phyloP scores from a whole-genome alignment of 2,888 invertebrate genomes.

The Sarcophaga variegata region DNA sequence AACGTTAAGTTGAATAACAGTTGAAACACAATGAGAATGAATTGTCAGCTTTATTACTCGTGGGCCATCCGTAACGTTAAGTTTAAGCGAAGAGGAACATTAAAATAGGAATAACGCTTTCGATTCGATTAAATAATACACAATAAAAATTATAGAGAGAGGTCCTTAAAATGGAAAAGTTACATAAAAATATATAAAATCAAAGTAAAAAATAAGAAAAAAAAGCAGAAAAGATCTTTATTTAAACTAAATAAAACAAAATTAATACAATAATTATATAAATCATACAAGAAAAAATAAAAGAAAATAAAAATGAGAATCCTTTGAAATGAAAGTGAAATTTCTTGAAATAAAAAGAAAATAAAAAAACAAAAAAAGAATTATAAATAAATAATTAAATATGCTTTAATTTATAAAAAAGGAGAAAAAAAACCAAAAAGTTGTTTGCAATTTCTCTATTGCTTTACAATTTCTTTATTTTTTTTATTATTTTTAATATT shows the following conservation, averaged over 20 bases:
- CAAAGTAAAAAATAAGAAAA: constrained; percentile 34
- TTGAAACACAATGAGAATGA: constrained; percentile 70
- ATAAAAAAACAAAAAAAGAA: constrained; percentile 20
- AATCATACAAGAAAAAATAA: background rate
- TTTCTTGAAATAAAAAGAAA: constrained; percentile 12
- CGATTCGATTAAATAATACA: constrained; percentile 72
- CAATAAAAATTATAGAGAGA: constrained; percentile 49
- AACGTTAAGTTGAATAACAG: constrained; percentile 71
- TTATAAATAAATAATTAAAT: constrained; percentile 6
- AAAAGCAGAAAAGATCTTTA: constrained; percentile 1
- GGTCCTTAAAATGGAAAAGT: constrained; percentile 63
- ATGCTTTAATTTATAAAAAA: background rate
- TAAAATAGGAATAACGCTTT: constrained; percentile 71
- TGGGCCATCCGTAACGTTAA: constrained; percentile 72
- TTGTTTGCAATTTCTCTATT: background rate
- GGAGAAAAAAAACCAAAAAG: background rate
- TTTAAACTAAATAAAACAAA: constrained; percentile 18
- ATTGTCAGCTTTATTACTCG: constrained; percentile 72
- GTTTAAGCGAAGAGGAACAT: constrained; percentile 70
- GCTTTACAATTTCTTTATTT: background rate
- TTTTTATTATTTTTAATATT: background rate
- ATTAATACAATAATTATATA: background rate
- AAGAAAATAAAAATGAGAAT: background rate
- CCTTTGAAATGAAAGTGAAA: constrained; percentile 31
- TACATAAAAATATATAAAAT: constrained; percentile 64